A percentile compares a stretch with the other conserved stretches of the same genome.
Conservation (phyloP, 2,888 invertebrate species). For the Pseudoips prasinana region DNA sequence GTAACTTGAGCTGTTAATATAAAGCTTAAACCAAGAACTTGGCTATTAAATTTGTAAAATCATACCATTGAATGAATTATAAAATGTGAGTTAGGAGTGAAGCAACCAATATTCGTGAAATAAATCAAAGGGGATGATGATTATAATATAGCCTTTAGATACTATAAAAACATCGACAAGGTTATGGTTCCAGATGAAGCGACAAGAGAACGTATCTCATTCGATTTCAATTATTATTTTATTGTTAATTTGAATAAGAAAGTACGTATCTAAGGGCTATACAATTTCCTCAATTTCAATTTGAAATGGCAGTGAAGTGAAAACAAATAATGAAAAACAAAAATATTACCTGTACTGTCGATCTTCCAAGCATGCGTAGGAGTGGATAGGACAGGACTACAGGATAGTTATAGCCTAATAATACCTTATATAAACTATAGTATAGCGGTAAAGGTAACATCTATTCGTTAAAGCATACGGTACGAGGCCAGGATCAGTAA, state of each 20-base stretch:
- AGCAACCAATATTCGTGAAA: slow-evolving; percentile 16
- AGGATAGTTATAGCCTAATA: slow-evolving; percentile 39
- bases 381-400: slow-evolving; percentile 46
- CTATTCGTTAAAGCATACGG: slow-evolving; percentile 51
- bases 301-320: slow-evolving; percentile 27
- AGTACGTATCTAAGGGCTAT: no score
- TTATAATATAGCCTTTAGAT: slow-evolving; percentile 3
- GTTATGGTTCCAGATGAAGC: no score
- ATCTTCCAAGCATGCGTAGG: slow-evolving; percentile 69
- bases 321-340: slow-evolving; percentile 49
- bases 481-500: slow-evolving; percentile 13
- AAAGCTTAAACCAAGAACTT: no score
- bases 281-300: slow-evolving; percentile 12
- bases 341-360: slow-evolving; percentile 69
- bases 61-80: slow-evolving; percentile 2
- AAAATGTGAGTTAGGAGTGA: slow-evolving; percentile 22
- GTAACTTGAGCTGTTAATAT: no score
- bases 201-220: no score
- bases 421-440: slow-evolving; percentile 35
- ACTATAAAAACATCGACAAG: no score
- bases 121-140: slow-evolving; percentile 4
- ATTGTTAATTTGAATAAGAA: no score
- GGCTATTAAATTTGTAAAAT: no score
- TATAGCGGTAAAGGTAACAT: slow-evolving; percentile 46
- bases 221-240: no score